Evolutionary conservation across 2,797 vertebrate genomes (phyloP), one percentile per base, ranked within the genome.

Genomic region (Aeoliscus strigatus): DNA sequence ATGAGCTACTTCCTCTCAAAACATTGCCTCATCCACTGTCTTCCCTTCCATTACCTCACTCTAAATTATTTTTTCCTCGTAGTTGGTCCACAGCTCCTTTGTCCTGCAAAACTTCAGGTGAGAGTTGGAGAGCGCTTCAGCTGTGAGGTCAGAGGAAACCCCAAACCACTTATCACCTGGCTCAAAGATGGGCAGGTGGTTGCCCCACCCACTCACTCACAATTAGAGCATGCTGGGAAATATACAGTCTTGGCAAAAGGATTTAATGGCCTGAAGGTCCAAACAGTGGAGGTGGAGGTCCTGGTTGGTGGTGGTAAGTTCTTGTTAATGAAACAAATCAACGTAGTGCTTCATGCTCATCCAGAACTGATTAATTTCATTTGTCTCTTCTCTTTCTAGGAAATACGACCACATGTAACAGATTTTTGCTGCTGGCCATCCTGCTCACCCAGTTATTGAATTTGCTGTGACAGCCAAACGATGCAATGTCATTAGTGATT

Each of bases 111-210:
- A 13, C 51, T 66, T 5, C 48, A 16, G 8, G 47, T 73, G 29
- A 58, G 3, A 16, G 54, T 71, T 9, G 73, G 77, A 1, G 51
- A 70, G 24, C 14, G 14, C 6, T 9, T 79, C 8, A 16, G 15
- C 25, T 73, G 69, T 12, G 58, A 72, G 11, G 70, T 70, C 34
- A 49, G 25, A 54, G 73, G 70, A 46, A 84, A 81, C 43, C 76
- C 77, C 9, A n/a, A 15, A 8, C 73, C 75, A 1, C 12, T 1
- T 1, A 75, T 82, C 36, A 77, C 39, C 9, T 82, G 75, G 80
- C 37, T 39, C 33, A 75, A 46, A 36, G 63, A 76, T 0, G 79
- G 77, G 1, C 48, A 43, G 33, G 32, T 3, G 30, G 48, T 80
- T 1, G 23, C 27, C 13, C 9, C 38, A 9, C 75, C 77, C 15